Base-by-base conservation (phyloP, 2,888 invertebrate genomes). In the Ecdyonurus torrentis region DNA sequence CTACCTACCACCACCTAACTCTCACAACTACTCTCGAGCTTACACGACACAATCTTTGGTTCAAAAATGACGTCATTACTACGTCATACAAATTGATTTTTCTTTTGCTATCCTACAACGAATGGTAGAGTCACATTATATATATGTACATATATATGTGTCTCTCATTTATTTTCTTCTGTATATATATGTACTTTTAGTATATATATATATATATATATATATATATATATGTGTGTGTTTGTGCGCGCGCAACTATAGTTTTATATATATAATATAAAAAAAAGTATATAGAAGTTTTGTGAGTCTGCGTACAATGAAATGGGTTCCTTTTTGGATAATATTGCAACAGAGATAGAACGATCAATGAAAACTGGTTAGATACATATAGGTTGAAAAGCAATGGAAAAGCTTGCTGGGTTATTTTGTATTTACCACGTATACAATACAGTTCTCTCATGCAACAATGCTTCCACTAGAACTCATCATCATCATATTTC, bases 31-130 rank as follows among this genome's bases (percentile, higher is more conserved):
- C 37, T 37, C 37, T 5, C 37, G 37, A 37, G 37, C 37, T 37
- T 15, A 37, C 37, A 37, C 37, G 37, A 37, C 37, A 37, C 37
- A 37, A 37, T 10, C 37, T 10, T 15, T n/a, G n/a, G 15, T 15
- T 37, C 37, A 10, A 37, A 10, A 37, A 37, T 37, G 55, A 55
- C 55, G 55, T 55, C 55, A 55, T n/a, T 22, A 55, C n/a, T 5
- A 55, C 55, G 55, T 55, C 55, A 55, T 55, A n/a, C 15, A n/a
- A 5, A 55, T 55, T 55, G 55, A 55, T 55, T 55, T 55, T 55
- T 22, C 55, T 22, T 37, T 10, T 37, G 37, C 37, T 37, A 37
- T 37, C 37, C 37, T 37, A 5, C 37, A 37, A 37, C 37, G 37
- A 37, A 37, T 37, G 37, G 37, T 37, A 37, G 37, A 37, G 15